phyloP scores from a whole-genome alignment of 2,888 invertebrate genomes.

The Odiellus spinosus region DNA sequence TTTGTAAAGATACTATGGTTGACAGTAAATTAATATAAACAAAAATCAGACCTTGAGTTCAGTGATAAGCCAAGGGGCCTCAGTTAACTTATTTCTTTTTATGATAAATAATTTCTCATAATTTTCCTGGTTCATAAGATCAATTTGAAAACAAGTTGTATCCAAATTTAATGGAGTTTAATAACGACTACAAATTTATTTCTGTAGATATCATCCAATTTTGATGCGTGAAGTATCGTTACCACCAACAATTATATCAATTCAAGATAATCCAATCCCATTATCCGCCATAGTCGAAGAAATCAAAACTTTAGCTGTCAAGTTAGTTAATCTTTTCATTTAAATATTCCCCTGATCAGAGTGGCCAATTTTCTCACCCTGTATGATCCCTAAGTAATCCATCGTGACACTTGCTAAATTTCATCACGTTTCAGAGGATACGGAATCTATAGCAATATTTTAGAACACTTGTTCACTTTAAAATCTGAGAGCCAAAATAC shows the following conservation, averaged over 20 bases:
- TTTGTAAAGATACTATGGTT: no score
- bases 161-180: no score
- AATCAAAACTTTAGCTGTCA: conserved; percentile 49
- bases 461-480: conserved; percentile 45
- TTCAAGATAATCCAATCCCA: conserved; percentile 13
- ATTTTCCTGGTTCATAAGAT: no score
- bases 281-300: conserved; percentile 45
- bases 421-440: conserved; percentile 38
- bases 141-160: no score
- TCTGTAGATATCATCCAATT: conserved; percentile 36
- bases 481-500: conserved; percentile 28
- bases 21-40: no score
- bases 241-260: conserved; percentile 12
- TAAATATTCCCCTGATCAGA: background rate
- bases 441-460: conserved; percentile 57
- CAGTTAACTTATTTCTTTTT: no score
- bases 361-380: background rate
- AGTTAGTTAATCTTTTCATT: conserved; percentile 22
- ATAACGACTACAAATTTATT: no score
- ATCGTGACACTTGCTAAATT: conserved; percentile 1
- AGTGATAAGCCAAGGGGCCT: no score
- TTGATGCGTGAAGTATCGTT: conserved; percentile 38
- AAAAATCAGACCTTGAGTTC: no score
- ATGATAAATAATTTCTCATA: no score
- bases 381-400: background rate